phyloP scores from a whole-genome alignment of 2,888 invertebrate genomes.

The Nomada hirtipes region DNA sequence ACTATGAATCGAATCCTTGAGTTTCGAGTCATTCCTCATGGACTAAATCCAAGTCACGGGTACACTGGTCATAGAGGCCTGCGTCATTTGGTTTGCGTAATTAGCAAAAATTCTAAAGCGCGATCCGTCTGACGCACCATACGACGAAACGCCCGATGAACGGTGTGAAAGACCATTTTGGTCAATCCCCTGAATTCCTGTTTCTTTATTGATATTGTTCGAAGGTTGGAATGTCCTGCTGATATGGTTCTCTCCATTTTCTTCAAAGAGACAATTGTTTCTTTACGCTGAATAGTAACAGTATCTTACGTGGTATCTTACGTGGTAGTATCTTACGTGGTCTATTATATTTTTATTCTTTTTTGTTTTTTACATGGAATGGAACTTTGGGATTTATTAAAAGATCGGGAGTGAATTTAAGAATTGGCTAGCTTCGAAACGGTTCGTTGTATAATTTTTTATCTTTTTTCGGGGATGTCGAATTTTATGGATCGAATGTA shows the following conservation, averaged over 20 bases:
- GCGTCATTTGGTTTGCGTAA: slow-evolving; percentile 51
- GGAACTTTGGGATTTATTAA: too few relatives aligned
- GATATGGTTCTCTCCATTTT: not conserved
- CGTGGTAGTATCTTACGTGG: too few relatives aligned
- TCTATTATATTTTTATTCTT: too few relatives aligned
- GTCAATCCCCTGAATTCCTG: not conserved
- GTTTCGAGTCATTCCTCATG: not conserved
- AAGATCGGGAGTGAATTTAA: too few relatives aligned
- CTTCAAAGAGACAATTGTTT: not conserved
- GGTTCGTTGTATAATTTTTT: too few relatives aligned
- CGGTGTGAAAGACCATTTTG: not conserved
- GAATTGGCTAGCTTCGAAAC: too few relatives aligned
- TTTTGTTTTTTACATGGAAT: too few relatives aligned
- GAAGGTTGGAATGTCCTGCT: not conserved
- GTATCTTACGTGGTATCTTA: too few relatives aligned
- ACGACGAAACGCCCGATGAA: not conserved
- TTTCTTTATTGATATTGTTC: not conserved
- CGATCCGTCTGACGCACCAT: slow-evolving; percentile 28
- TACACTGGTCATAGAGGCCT: not conserved
- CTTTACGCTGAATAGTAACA: not conserved
- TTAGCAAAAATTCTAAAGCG: slow-evolving; percentile 40
- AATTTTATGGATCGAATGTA: too few relatives aligned
- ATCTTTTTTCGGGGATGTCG: too few relatives aligned
- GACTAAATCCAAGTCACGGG: slow-evolving; percentile 28
- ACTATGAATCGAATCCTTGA: slow-evolving; percentile 1